Evolutionary conservation across 1,140 invertebrate species (phyloP).

Genomic region (Eurosta solidaginis): DNA sequence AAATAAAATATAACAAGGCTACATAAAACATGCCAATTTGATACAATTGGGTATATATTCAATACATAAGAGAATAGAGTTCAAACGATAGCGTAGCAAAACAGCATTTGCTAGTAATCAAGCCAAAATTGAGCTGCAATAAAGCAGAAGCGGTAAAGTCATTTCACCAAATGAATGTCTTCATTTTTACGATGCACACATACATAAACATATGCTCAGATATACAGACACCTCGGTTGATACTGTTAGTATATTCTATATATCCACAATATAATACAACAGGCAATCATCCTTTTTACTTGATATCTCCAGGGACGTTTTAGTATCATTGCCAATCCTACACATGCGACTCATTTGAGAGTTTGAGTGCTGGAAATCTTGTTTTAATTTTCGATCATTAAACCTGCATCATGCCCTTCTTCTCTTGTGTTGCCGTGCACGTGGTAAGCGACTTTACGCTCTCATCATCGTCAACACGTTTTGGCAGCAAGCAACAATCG

Average conservation of each 20-base stretch:
- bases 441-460: constrained; percentile 23
- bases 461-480: constrained; percentile 25
- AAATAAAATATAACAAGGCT: neutral
- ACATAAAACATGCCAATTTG: neutral
- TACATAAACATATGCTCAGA: neutral
- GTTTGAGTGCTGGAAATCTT: constrained; percentile 36
- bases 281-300: neutral
- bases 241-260: no score
- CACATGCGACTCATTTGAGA: constrained; percentile 26
- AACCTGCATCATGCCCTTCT: constrained; percentile 39
- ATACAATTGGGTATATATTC: neutral
- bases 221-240: neutral
- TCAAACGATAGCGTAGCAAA: neutral
- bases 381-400: constrained; percentile 57
- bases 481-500: constrained; percentile 5
- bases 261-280: neutral
- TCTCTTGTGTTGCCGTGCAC: neutral
- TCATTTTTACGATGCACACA: constrained; percentile 11
- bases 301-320: neutral
- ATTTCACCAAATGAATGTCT: constrained; percentile 26
- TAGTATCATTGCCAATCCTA: constrained; percentile 24
- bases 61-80: neutral
- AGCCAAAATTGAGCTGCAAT: constrained; percentile 15
- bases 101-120: constrained; percentile 1
- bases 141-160: constrained; percentile 26